Evolutionary conservation across 2,113 vertebrate species (phyloP).

Genomic region (Pogonocichla stellata): DNA sequence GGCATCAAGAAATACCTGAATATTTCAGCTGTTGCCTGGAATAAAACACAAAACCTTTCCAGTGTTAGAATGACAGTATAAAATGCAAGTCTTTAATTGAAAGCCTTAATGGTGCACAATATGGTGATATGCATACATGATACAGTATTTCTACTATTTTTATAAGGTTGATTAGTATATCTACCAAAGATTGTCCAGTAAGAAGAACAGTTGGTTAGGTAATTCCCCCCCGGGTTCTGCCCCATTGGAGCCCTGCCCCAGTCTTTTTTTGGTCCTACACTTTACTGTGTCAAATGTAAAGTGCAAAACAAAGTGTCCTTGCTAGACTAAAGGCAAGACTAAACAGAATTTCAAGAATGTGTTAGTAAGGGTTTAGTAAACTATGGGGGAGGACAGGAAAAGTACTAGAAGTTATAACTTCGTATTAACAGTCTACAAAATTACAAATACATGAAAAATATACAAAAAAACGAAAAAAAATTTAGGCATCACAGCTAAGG

Average conservation of each 20-base stretch:
- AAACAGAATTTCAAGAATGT: background rate
- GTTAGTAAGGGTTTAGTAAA: background rate
- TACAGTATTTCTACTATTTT: background rate
- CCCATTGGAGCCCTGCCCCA: accelerated
- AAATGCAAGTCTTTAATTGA: background rate
- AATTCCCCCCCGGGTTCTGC: background rate
- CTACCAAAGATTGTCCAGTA: background rate
- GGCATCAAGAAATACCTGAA: background rate
- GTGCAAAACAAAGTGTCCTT: background rate
- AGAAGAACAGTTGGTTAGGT: background rate
- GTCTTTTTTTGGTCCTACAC: background rate
- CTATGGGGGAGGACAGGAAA: background rate
- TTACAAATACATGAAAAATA: background rate
- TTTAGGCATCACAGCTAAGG: background rate
- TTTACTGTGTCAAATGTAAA: background rate
- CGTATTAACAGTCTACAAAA: background rate
- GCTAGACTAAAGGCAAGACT: background rate
- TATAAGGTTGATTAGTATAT: background rate
- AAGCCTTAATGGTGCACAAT: background rate
- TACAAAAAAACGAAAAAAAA: background rate
- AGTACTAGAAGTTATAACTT: background rate
- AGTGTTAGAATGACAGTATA: background rate
- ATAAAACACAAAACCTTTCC: background rate
- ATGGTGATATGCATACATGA: background rate
- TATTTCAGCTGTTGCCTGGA: background rate